phyloP scores from a whole-genome alignment of 2,888 invertebrate species.

The Operophtera brumata region DNA sequence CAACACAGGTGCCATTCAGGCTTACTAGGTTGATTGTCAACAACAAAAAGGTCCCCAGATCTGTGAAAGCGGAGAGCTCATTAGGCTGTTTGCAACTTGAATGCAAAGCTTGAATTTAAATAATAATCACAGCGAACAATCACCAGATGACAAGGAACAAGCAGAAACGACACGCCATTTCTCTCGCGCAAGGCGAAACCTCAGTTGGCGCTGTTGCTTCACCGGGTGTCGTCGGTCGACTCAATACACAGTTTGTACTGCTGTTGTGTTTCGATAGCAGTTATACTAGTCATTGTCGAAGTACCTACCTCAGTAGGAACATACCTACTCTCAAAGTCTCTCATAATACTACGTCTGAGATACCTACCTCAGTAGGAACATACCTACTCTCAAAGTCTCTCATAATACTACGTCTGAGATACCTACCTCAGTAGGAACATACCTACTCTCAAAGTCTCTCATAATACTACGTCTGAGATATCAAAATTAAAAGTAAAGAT shows the following conservation, averaged over 20 bases:
- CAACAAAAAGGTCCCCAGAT: background rate
- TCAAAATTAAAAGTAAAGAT: too few species aligned
- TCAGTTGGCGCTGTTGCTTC: slow-evolving; percentile 67
- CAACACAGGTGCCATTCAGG: background rate
- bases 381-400: too few species aligned
- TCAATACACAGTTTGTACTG: slow-evolving; percentile 42
- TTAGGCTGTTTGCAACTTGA: slow-evolving; percentile 3
- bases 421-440: too few species aligned
- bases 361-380: too few species aligned
- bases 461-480: too few species aligned
- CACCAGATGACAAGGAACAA: slow-evolving; percentile 62
- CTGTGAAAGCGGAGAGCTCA: background rate
- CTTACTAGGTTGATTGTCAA: background rate
- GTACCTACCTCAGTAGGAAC: too few species aligned
- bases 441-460: too few species aligned
- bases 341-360: too few species aligned
- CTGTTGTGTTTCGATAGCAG: slow-evolving; percentile 47
- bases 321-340: too few species aligned
- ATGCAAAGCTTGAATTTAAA: slow-evolving; percentile 32
- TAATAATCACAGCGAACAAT: slow-evolving; percentile 52
- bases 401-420: too few species aligned
- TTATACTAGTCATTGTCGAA: too few species aligned
- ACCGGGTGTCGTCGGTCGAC: slow-evolving; percentile 34
- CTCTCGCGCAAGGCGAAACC: slow-evolving; percentile 62
- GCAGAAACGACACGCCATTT: slow-evolving; percentile 68